Conservation (phyloP, 2,888 invertebrate species). For the Venusia cambrica region DNA sequence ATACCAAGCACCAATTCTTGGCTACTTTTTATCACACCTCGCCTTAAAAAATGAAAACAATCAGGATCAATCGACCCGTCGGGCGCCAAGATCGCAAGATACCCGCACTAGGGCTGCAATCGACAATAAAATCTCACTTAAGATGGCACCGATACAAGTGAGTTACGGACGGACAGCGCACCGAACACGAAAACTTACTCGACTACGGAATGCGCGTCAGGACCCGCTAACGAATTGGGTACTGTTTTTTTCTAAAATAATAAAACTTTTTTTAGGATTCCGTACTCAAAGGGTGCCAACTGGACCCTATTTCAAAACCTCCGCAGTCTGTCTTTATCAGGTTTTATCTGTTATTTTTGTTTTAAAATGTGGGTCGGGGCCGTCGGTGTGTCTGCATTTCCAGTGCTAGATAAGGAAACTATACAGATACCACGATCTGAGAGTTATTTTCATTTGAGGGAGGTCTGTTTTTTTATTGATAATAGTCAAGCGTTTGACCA, state of each 20-base stretch:
- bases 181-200: conserved; percentile 80
- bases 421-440: too few relatives aligned
- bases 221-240: conserved; percentile 76
- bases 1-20: neutral
- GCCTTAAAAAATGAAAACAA: conserved; percentile 25
- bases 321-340: too few relatives aligned
- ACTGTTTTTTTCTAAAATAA: conserved; percentile 44
- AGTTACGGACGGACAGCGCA: conserved; percentile 74
- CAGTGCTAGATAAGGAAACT: too few relatives aligned
- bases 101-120: conserved; percentile 78
- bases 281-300: too few relatives aligned
- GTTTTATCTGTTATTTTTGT: too few relatives aligned
- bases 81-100: conserved; percentile 81
- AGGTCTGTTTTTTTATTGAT: too few relatives aligned
- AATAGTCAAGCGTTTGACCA: too few relatives aligned
- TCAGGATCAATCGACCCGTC: conserved; percentile 54
- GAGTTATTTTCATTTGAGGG: too few relatives aligned
- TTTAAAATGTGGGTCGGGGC: too few relatives aligned
- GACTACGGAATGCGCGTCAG: conserved; percentile 73
- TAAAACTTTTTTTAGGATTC: conserved; percentile 32
- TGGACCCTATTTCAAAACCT: too few relatives aligned
- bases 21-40: conserved; percentile 12
- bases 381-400: too few relatives aligned
- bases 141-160: conserved; percentile 78
- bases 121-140: conserved; percentile 81